These are phyloP conservation scores for Rhamphomyia laevipes DNA, from an alignment of 2,888 invertebrate species.

Conservation along the genomic window DNA sequence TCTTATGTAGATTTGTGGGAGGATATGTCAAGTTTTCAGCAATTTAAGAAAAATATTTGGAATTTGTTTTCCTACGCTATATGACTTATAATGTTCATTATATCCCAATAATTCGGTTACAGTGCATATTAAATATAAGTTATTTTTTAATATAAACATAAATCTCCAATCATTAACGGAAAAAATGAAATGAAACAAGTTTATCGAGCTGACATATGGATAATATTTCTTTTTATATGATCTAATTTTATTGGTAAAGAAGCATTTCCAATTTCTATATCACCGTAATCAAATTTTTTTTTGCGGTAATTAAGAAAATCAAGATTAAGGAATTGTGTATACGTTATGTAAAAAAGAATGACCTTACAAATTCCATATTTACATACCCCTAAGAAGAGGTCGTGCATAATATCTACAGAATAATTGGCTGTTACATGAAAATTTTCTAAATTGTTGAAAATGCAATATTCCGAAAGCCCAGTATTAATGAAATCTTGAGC, in stretches of 20 bases:
- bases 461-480: conserved; percentile 10
- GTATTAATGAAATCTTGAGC: conserved; percentile 9
- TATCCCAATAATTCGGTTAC: too few relatives aligned
- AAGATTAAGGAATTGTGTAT: conserved; percentile 8
- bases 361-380: conserved; percentile 6
- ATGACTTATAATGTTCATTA: too few relatives aligned
- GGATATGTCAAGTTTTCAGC: too few relatives aligned
- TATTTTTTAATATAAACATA: not conserved
- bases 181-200: conserved; percentile 11
- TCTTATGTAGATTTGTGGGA: too few relatives aligned
- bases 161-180: conserved; percentile 11
- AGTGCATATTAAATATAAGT: too few relatives aligned
- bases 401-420: conserved; percentile 14
- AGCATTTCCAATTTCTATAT: conserved; percentile 12
- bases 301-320: conserved; percentile 11
- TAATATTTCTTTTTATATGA: conserved; percentile 10
- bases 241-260: conserved; percentile 4
- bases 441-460: conserved; percentile 11
- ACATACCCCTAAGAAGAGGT: conserved; percentile 11
- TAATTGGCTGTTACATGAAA: conserved; percentile 13
- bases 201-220: conserved; percentile 12
- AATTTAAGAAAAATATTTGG: too few relatives aligned
- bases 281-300: conserved; percentile 12
- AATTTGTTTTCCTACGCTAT: too few relatives aligned
- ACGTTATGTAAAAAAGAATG: conserved; percentile 4